Conservation (phyloP, 2,888 invertebrate genomes). For the Drosophila longiperda region DNA sequence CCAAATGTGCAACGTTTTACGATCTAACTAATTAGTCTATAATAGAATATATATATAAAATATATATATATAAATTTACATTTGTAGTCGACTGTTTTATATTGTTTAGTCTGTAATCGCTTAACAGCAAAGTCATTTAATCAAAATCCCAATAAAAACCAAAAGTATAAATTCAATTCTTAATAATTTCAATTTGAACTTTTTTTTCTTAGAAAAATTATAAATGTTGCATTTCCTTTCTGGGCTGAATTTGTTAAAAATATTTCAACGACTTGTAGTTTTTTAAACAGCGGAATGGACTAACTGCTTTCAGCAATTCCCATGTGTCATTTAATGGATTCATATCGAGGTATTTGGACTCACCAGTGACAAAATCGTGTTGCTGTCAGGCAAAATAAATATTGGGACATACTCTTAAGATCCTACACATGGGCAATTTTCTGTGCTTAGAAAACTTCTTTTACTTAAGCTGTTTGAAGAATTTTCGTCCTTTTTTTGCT, state of each 20-base stretch:
- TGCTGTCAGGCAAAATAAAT: background rate
- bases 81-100: conserved; percentile 66
- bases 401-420: background rate
- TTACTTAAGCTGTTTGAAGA: background rate
- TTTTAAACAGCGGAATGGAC: background rate
- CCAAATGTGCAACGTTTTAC: conserved; percentile 6
- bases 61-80: conserved; percentile 26
- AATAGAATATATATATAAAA: conserved; percentile 14
- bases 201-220: background rate
- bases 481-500: background rate
- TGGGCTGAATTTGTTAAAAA: background rate
- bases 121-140: conserved; percentile 59
- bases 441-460: background rate
- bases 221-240: background rate
- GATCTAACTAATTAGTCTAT: conserved; percentile 37
- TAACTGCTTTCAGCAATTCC: background rate
- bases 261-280: background rate
- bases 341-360: background rate
- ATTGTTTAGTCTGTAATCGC: conserved; percentile 34
- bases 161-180: conserved; percentile 1
- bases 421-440: background rate
- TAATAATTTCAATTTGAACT: background rate
- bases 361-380: background rate
- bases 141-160: conserved; percentile 36
- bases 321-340: background rate